Conservation (phyloP, 2,888 invertebrate genomes). For the Beris morrisii region DNA sequence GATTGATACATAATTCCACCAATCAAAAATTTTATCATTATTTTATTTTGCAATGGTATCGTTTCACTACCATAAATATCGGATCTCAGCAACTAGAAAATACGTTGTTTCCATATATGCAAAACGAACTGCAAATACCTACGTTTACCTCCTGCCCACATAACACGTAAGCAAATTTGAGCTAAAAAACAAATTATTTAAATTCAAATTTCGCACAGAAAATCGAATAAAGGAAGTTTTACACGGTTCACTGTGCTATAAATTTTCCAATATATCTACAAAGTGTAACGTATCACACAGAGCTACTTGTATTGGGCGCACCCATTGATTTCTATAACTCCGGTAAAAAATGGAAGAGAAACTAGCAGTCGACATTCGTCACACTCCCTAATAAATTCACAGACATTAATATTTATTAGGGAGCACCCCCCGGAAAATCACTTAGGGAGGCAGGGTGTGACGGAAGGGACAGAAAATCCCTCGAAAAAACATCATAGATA, state of each 20-base stretch:
- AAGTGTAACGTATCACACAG: too few species aligned
- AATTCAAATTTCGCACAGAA: constrained; percentile 9
- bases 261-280: neutral
- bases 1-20: too few species aligned
- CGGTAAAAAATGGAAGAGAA: constrained; percentile 8
- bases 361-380: constrained; percentile 7
- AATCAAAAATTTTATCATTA: too few species aligned
- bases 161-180: too few species aligned
- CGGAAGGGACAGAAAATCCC: neutral
- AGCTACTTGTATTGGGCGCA: neutral
- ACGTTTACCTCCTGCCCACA: too few species aligned
- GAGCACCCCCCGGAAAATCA: constrained; percentile 11
- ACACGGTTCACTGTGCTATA: constrained; percentile 13
- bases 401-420: constrained; percentile 27
- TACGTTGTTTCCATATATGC: too few species aligned
- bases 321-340: constrained; percentile 23
- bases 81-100: too few species aligned
- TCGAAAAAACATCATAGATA: constrained; percentile 7
- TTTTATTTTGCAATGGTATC: too few species aligned
- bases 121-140: too few species aligned
- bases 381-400: constrained; percentile 16
- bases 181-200: neutral
- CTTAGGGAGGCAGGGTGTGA: neutral
- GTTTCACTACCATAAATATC: too few species aligned
- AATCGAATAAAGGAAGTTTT: constrained; percentile 15